A percentile compares a stretch with the other conserved stretches of the same genome.
phyloP scores from a whole-genome alignment of 2,888 invertebrate species.

The Escarpia spicata region DNA sequence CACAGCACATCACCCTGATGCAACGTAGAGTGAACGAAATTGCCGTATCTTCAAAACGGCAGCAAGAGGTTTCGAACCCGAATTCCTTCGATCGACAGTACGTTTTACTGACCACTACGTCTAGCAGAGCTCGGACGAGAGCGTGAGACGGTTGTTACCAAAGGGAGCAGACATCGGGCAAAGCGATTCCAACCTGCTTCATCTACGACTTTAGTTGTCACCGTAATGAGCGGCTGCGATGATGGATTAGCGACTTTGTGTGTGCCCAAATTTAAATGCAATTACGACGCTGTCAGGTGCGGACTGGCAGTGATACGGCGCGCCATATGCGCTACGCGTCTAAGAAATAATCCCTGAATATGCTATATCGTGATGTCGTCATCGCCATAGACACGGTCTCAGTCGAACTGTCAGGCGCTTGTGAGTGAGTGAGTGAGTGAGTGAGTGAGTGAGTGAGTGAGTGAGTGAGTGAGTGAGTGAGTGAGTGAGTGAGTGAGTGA shows the following conservation, averaged over 20 bases:
- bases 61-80: too few species aligned
- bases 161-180: neutral
- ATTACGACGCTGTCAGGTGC: neutral
- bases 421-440: neutral
- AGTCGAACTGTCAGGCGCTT: neutral
- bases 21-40: too few species aligned
- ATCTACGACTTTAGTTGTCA: neutral
- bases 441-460: neutral
- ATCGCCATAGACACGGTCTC: neutral
- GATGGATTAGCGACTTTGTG: neutral
- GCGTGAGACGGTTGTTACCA: neutral
- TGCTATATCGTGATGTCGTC: neutral
- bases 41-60: too few species aligned
- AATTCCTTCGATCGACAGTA: too few species aligned
- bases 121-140: neutral
- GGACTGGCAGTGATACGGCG: neutral
- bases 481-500: neutral
- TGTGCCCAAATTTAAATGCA: neutral
- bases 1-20: too few species aligned
- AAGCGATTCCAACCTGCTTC: neutral
- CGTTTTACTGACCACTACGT: neutral
- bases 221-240: neutral
- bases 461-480: neutral
- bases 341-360: neutral
- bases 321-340: neutral